Percentiles rank a stretch among this genome's conserved stretches.
Conservation (phyloP, 2,797 vertebrate genomes). For the Novumbra hubbsi region DNA sequence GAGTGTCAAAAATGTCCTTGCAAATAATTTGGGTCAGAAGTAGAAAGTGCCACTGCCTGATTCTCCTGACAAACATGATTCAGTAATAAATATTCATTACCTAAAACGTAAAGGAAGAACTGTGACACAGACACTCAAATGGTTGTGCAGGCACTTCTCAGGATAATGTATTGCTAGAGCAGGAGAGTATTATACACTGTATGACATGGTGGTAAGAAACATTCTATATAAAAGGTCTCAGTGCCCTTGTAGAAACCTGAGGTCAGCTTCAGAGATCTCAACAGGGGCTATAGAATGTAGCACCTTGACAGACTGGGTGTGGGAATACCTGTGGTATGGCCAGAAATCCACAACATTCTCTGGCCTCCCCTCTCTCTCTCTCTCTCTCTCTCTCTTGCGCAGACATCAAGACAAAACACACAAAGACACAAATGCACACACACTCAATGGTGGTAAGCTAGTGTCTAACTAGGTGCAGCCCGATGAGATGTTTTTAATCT, state of each 20-base stretch:
- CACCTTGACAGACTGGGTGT: slow-evolving; percentile 73
- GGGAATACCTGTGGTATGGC: slow-evolving; percentile 72
- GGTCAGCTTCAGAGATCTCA: neutral
- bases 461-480: slow-evolving; percentile 53
- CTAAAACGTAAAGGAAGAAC: neutral
- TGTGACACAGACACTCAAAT: neutral
- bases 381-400: slow-evolving; percentile 21
- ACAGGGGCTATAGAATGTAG: slow-evolving; percentile 69
- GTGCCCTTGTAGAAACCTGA: neutral
- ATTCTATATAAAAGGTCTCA: neutral
- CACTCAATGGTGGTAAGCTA: slow-evolving; percentile 19
- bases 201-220: neutral
- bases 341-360: neutral
- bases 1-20: too few relatives aligned
- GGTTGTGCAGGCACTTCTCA: neutral
- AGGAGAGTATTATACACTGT: neutral
- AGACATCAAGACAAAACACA: slow-evolving; percentile 19
- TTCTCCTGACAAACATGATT: too few relatives aligned
- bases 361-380: slow-evolving; percentile 25
- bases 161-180: neutral
- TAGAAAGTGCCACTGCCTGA: too few relatives aligned
- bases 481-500: slow-evolving; percentile 48
- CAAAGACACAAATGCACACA: slow-evolving; percentile 31
- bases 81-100: too few relatives aligned
- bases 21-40: too few relatives aligned